A percentile compares a stretch with the other conserved stretches of the same genome.
Conservation (phyloP, 2,113 vertebrate genomes). For the Sardina pilchardus region DNA sequence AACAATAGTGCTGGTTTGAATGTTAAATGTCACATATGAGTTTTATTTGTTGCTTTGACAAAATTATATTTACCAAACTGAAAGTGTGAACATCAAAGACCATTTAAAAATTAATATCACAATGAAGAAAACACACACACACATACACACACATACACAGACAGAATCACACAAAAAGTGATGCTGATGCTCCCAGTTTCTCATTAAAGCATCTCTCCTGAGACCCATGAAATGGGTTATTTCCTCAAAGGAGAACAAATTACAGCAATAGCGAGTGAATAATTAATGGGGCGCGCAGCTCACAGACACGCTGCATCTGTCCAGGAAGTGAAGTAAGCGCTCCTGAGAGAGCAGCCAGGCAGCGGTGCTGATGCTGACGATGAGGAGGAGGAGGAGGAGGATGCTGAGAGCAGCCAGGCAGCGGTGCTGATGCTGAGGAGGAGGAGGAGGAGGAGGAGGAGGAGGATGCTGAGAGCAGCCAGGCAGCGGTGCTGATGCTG, state of each 20-base stretch:
- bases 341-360: background rate
- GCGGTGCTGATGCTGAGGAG: background rate
- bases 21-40: background rate
- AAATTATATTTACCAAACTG: background rate
- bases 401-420: background rate
- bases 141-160: background rate
- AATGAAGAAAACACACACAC: background rate
- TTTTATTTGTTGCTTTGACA: background rate
- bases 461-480: too few species aligned
- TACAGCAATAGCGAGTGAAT: slow-evolving; percentile 56
- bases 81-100: background rate
- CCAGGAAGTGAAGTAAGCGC: slow-evolving; percentile 39
- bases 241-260: slow-evolving; percentile 53
- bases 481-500: background rate
- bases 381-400: background rate
- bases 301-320: slow-evolving; percentile 54
- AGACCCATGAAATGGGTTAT: background rate
- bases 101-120: background rate
- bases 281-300: slow-evolving; percentile 56
- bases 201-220: background rate
- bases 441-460: too few species aligned
- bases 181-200: background rate
- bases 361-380: background rate
- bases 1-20: background rate
- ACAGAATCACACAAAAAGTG: background rate